Percentiles rank a stretch among this genome's conserved stretches.
Evolutionary conservation across 2,888 invertebrate genomes (phyloP).

Genomic region (Deilephila porcellus): DNA sequence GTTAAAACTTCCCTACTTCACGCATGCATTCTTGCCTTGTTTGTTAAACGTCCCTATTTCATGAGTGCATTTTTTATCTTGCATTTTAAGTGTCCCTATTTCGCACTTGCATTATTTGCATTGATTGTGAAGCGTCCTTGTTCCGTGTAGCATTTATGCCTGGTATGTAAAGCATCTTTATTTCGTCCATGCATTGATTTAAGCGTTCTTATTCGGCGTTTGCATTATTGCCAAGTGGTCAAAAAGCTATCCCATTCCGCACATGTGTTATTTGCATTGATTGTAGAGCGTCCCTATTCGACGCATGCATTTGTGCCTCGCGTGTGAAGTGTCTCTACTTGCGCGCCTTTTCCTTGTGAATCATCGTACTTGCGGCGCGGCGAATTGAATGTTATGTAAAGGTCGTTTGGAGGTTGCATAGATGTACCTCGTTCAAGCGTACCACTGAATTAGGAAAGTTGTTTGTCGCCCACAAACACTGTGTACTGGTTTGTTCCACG

Average conservation of each 20-base stretch:
- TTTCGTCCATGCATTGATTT: neutral
- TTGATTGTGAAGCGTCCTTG: neutral
- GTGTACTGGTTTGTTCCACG: neutral
- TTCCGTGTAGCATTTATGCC: neutral
- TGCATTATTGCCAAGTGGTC: neutral
- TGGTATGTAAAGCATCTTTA: neutral
- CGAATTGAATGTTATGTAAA: constrained; percentile 23
- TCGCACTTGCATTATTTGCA: neutral
- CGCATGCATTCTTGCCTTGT: neutral
- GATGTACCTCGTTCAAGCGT: neutral
- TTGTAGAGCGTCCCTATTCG: neutral
- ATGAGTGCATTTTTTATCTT: neutral
- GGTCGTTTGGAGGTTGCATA: constrained; percentile 24
- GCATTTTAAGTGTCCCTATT: neutral
- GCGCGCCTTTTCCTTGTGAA: constrained; percentile 29
- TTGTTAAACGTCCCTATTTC: neutral
- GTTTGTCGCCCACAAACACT: neutral
- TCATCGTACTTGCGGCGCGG: neutral
- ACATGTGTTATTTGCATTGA: neutral
- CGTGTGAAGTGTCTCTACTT: neutral
- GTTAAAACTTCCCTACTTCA: neutral
- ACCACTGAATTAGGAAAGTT: constrained; percentile 8
- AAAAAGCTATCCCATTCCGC: neutral
- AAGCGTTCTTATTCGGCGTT: neutral
- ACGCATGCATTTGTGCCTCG: neutral